phyloP scores from a whole-genome alignment of 2,797 vertebrate species.

The Pogonophryne albipinna region DNA sequence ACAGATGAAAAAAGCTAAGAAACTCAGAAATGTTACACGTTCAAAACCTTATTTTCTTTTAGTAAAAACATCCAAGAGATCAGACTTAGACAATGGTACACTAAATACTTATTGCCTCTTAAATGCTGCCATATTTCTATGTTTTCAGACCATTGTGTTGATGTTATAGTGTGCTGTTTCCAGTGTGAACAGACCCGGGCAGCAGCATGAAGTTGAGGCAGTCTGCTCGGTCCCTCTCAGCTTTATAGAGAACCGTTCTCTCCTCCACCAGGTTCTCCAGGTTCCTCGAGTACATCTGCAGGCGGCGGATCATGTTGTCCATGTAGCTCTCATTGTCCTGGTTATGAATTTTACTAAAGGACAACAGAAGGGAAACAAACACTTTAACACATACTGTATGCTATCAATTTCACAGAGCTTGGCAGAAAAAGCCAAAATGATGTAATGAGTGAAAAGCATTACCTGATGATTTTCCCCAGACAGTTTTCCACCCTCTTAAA shows the following conservation, averaged over 20 bases:
- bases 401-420: neutral
- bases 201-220: constrained; percentile 96
- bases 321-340: constrained; percentile 95
- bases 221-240: constrained; percentile 94
- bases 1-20: too few species aligned
- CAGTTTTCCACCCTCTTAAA: constrained; percentile 94
- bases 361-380: too few species aligned
- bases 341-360: constrained; percentile 90
- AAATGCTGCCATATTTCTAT: neutral
- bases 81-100: too few species aligned
- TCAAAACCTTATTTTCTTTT: too few species aligned
- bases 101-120: too few species aligned
- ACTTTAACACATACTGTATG: neutral
- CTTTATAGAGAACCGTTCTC: constrained; percentile 94
- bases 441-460: neutral
- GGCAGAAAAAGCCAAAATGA: neutral
- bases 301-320: constrained; percentile 95
- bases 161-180: neutral
- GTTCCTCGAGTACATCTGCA: constrained; percentile 96
- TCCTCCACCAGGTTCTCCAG: constrained; percentile 97
- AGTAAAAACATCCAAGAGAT: too few species aligned
- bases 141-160: neutral
- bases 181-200: constrained; percentile 85
- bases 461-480: constrained; percentile 96
- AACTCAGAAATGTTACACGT: too few species aligned